Base-by-base conservation (phyloP, 1,140 invertebrate species). In the Dreissena rostriformis region DNA sequence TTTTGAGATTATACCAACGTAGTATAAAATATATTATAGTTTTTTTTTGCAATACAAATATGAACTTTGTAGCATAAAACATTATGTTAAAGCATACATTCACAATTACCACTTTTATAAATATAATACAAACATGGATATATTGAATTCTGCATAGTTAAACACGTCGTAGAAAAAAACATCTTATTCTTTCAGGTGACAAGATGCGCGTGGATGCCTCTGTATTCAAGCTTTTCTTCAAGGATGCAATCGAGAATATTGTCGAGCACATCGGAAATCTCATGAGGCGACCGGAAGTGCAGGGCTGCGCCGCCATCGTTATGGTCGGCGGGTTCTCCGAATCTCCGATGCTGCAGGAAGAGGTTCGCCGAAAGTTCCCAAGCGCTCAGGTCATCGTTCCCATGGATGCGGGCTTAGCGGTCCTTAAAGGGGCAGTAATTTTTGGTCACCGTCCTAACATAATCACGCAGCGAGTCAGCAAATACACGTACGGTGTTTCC, bases 311-410 rank as follows among this genome's bases (percentile, higher is more conserved):
- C 12, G 76, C 76, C 8, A 85, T 85, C n/a, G 19, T 85, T 7
- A 77, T 85, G 83, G 83, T 84, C 19, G 82, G 82, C 11, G 82
- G 82, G 0, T 84, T 84, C 61, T 84, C 82, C 14, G 75, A 84
- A 22, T 77, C 73, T 0, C 66, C 67, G 14, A 71, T 84, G 53
- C 67, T 84, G 26, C 82, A 84, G 52, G 65, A 76, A 66, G 53
- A n/a, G 14, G 52, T 84, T 0, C 55, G 57, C 24, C 22, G 10
- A 22, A 70, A 84, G 17, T 84, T 84, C 29, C 67, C 66, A 22
- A 24, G 26, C n/a, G 22, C 77, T 1, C 75, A 63, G 39, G 39
- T 84, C 17, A 84, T 84, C 39, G 55, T 78, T n/a, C 82, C 82
- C 19, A 68, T 66, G 4, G 82, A 84, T 52, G 80, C 80, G 8